Evolutionary conservation across 2,888 invertebrate species (phyloP), one percentile per base, ranked within the genome.

Genomic region (Ephialtes manifestator): DNA sequence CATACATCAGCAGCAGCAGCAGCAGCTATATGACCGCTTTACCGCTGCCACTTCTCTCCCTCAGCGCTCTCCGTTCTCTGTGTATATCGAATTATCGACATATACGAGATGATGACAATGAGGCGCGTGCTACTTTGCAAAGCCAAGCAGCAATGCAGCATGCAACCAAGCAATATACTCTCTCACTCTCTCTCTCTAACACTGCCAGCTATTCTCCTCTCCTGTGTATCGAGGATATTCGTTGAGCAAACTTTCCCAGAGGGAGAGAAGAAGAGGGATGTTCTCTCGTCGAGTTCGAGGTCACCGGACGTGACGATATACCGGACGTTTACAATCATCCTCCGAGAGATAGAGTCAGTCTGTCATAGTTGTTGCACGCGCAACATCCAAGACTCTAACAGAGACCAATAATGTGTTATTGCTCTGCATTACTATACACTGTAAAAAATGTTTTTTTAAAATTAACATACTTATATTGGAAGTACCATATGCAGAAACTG

Each of bases 61-160:
- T 46, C 55, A 60, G 77, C 76, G 60, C 74, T 78, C 76, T 67
- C 48, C 18, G 65, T 46, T 4, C 51, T 55, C 81, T 63, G 81
- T 83, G 85, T 77, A 78, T 86, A 88, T 88, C 85, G 85, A 88
- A 84, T 88, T 88, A 88, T 88, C 85, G 88, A 87, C 88, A 81
- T 88, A 67, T 28, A 83, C 74, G 71, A 77, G 83, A 86, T 77
- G 84, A 84, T 82, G 77, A 84, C 81, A 84, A 84, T 81, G 84
- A 78, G 76, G 77, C 81, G 77, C 76, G 63, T 86, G 85, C 85
- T 85, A 85, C 81, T 87, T 86, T 81, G 79, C 80, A 78, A 76
- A 84, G 67, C 48, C 80, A 20, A 18, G n/a, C 72, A 43, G 18
- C 74, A 31, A 18, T 1, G 18, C 0, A 11, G 11, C 1, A n/a